Percentiles rank a stretch among this genome's conserved stretches.
phyloP scores from a whole-genome alignment of 1,140 invertebrate species.

The Portunus trituberculatus region DNA sequence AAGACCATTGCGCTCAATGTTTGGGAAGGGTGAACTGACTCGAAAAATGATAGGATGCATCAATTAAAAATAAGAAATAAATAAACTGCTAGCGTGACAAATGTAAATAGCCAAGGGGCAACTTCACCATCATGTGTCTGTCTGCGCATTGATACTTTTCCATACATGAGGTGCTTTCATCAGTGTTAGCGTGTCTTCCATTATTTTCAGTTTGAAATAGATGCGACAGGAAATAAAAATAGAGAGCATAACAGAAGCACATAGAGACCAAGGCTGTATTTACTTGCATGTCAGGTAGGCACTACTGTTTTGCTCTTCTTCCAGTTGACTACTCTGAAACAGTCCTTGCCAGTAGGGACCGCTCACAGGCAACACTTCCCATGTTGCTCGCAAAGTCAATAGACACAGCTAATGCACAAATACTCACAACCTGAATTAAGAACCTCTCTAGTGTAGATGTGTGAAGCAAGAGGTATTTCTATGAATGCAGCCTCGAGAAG shows the following conservation, averaged over 20 bases:
- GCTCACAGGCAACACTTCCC: not conserved
- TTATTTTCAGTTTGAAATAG: not conserved
- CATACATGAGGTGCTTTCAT: not conserved
- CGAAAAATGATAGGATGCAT: not conserved
- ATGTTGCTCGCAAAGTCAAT: constrained; percentile 23
- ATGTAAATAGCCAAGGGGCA: too few species aligned
- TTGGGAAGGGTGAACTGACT: not conserved
- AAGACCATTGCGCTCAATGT: not conserved
- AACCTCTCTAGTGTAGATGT: not conserved
- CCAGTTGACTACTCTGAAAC: not conserved
- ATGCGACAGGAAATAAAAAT: not conserved
- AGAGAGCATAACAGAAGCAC: not conserved
- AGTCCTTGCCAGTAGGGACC: not conserved
- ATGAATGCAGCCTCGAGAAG: not conserved
- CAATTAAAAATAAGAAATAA: not conserved
- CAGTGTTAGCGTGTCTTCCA: not conserved
- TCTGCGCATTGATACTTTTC: not conserved
- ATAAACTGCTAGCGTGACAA: too few species aligned
- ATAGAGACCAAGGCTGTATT: not conserved
- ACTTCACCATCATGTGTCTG: not conserved
- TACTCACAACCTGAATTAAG: constrained; percentile 40
- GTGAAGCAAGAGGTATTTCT: not conserved
- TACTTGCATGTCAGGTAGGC: not conserved
- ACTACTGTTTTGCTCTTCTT: not conserved
- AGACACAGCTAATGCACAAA: constrained; percentile 49